Percentiles rank a stretch among this genome's conserved stretches.
These are phyloP conservation scores for Rapana venosa DNA, from an alignment of 2,888 invertebrate species.

Conservation along the genomic window DNA sequence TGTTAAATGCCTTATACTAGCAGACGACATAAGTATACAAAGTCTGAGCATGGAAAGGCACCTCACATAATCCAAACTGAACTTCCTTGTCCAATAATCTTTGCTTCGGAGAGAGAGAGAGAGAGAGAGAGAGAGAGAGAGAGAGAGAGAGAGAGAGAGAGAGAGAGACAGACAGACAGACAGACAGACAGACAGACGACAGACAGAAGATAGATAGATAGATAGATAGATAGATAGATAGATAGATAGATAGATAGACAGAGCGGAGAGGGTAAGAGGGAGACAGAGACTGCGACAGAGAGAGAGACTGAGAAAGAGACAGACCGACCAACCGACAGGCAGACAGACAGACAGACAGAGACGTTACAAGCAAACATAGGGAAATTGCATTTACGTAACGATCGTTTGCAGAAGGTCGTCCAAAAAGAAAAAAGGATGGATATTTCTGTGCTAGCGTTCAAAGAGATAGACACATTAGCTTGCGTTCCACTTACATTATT, in stretches of 20 bases:
- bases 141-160: no score
- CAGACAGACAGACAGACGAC: constrained; percentile 10
- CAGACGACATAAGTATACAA: no score
- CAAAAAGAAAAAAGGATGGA: no score
- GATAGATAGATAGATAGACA: background rate
- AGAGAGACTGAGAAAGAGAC: background rate
- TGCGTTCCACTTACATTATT: no score
- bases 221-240: background rate
- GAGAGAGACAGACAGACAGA: constrained; percentile 14
- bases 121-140: background rate
- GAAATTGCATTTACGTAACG: no score
- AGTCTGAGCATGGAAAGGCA: no score
- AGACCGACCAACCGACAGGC: background rate
- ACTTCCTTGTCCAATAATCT: no score
- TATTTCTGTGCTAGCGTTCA: no score
- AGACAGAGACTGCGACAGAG: constrained; percentile 9
- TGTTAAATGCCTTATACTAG: no score
- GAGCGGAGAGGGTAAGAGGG: background rate
- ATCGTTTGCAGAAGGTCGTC: no score
- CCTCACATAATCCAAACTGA: no score
- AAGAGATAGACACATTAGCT: no score
- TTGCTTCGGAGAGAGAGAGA: background rate
- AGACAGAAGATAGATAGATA: background rate
- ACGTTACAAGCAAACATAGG: background rate
- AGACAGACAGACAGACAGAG: background rate